Percentiles rank a stretch among this genome's conserved stretches.
phyloP scores from a whole-genome alignment of 2,113 vertebrate species.

The Natator depressus region DNA sequence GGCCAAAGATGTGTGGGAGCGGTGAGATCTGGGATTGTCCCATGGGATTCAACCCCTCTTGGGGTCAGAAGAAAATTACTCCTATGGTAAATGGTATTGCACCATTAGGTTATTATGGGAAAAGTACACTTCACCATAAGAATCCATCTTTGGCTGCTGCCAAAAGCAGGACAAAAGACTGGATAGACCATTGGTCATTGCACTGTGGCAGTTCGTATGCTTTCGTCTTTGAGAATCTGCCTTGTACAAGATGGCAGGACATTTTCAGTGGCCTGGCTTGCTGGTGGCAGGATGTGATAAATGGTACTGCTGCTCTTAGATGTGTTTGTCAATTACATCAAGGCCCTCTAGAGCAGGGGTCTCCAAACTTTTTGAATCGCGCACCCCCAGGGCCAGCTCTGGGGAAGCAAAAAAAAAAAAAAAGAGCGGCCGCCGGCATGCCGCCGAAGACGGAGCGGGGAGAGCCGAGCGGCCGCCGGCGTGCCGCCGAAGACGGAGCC shows the following conservation, averaged over 20 bases:
- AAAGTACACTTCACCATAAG: background rate
- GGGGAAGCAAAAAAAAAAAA: too few species aligned
- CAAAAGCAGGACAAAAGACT: background rate
- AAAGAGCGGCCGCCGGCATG: too few species aligned
- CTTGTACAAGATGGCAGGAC: background rate
- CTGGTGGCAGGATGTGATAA: background rate
- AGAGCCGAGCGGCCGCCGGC: too few species aligned
- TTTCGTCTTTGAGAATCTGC: background rate
- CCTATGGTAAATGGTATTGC: background rate
- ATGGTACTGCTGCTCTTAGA: background rate
- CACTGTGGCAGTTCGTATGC: accelerated
- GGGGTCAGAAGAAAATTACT: background rate
- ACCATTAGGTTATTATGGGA: background rate
- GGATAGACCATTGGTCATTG: background rate
- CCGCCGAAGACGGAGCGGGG: too few species aligned
- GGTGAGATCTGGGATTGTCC: background rate
- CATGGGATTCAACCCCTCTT: background rate
- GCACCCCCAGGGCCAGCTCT: too few species aligned
- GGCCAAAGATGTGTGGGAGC: constrained; percentile 11
- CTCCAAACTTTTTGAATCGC: too few species aligned
- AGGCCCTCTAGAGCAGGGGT: background rate
- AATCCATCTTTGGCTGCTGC: background rate
- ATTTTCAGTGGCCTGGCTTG: background rate
- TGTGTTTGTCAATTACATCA: background rate
- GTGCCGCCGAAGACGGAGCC: too few species aligned